phyloP scores from a whole-genome alignment of 2,113 vertebrate species.

The Polypterus bichir region DNA sequence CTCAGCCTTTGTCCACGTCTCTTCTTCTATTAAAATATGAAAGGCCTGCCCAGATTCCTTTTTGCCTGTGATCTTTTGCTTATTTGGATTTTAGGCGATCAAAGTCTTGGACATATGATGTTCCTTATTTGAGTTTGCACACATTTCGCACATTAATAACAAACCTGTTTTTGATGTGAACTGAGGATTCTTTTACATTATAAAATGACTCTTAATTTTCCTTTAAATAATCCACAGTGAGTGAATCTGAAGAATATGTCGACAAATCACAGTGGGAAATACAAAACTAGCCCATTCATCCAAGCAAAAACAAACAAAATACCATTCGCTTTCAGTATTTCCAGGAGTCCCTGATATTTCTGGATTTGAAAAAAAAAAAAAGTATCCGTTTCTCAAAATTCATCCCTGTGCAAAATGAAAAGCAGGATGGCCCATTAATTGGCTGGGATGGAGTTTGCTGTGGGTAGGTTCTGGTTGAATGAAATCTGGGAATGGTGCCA shows the following conservation, averaged over 20 bases:
- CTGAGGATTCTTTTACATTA: no score
- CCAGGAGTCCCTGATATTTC: no score
- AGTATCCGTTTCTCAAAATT: conserved; percentile 21
- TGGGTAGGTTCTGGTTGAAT: conserved; percentile 89
- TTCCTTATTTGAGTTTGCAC: conserved; percentile 62
- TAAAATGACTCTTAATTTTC: no score
- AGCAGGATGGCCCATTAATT: conserved; percentile 62
- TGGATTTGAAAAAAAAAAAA: conserved; percentile 9
- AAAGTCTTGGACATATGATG: conserved; percentile 49
- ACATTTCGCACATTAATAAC: conserved; percentile 39
- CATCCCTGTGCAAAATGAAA: conserved; percentile 49
- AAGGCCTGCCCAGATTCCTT: conserved; percentile 23
- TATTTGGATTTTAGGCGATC: conserved; percentile 54
- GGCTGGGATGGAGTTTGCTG: conserved; percentile 64
- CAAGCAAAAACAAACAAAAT: no score
- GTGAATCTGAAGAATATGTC: no score
- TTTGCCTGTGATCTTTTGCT: conserved; percentile 38
- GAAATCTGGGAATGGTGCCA: conserved; percentile 89
- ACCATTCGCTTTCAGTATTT: no score
- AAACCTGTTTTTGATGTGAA: conserved; percentile 8
- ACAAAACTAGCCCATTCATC: no score
- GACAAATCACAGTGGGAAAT: no score
- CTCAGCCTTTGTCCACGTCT: conserved; percentile 22
- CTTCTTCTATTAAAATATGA: conserved; percentile 28
- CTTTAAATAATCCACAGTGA: no score